Percentiles rank a stretch among this genome's conserved stretches.
These are phyloP conservation scores for Myiotriccus ornatus DNA, from an alignment of 2,797 vertebrate genomes.

Conservation along the genomic window DNA sequence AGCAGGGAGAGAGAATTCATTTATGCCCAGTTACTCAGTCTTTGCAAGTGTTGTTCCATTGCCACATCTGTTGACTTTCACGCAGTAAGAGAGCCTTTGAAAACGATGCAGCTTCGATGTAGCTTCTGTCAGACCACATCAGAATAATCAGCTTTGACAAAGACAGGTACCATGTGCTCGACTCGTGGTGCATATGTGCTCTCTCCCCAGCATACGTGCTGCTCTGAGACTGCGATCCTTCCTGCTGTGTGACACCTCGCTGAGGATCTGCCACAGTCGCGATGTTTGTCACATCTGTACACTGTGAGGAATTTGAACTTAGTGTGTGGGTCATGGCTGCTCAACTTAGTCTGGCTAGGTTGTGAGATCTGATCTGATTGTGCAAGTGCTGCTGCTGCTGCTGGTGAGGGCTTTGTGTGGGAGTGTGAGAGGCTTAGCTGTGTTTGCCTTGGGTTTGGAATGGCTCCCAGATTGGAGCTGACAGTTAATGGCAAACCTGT, in stretches of 20 bases:
- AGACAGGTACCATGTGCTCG: not conserved
- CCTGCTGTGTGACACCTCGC: not conserved
- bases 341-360: not conserved
- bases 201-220: not conserved
- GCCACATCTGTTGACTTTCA: not conserved
- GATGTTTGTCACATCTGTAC: fast-evolving
- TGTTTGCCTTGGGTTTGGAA: not conserved
- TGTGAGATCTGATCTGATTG: not conserved
- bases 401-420: not conserved
- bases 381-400: fast-evolving
- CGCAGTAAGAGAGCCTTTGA: not conserved
- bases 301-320: not conserved
- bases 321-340: fast-evolving
- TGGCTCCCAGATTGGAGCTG: not conserved
- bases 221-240: not conserved
- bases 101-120: not conserved
- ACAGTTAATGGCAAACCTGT: not conserved
- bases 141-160: not conserved
- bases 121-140: not conserved
- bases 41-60: not conserved
- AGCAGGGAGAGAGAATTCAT: not conserved
- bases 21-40: not conserved
- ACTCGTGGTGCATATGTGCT: not conserved
- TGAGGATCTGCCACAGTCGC: not conserved
- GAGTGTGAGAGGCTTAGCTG: not conserved